A percentile compares a stretch with the other conserved stretches of the same genome.
Conservation (phyloP, 2,888 invertebrate species). For the Ceraclea dissimilis region DNA sequence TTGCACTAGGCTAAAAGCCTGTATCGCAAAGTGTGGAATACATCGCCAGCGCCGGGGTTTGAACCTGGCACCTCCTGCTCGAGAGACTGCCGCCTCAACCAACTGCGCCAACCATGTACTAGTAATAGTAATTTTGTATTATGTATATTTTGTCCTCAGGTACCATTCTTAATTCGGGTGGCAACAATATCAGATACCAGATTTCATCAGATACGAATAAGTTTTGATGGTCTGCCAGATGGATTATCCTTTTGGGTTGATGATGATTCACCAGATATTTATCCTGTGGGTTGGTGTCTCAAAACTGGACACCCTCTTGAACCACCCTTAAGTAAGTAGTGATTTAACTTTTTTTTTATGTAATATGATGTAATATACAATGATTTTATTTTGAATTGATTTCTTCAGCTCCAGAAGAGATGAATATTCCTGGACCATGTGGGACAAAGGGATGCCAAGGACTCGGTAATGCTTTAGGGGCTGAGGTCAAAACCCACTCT, state of each 20-base stretch:
- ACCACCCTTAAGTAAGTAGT: constrained; percentile 66
- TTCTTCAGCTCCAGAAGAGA: constrained; percentile 54
- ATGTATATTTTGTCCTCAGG: constrained; percentile 30
- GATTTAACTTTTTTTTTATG: neutral
- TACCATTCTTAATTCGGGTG: constrained; percentile 77
- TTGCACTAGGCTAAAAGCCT: too few relatives aligned
- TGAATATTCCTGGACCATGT: constrained; percentile 58
- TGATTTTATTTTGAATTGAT: neutral
- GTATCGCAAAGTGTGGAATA: too few relatives aligned
- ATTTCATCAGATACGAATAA: constrained; percentile 67
- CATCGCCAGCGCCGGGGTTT: too few relatives aligned
- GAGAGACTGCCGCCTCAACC: too few relatives aligned
- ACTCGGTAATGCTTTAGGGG: constrained; percentile 78
- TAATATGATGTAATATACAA: neutral
- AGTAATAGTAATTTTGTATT: neutral
- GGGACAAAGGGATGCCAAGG: constrained; percentile 83
- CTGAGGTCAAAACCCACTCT: constrained; percentile 65
- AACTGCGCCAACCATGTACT: too few relatives aligned
- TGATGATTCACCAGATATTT: constrained; percentile 83
- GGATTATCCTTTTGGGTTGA: constrained; percentile 83
- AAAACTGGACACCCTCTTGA: constrained; percentile 83
- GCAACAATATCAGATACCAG: constrained; percentile 72
- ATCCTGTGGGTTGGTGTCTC: constrained; percentile 87
- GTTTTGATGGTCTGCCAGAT: constrained; percentile 86
- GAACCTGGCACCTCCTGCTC: too few relatives aligned